Percentiles rank a stretch among this genome's conserved stretches.
Conservation (phyloP, 2,797 vertebrate species). For the Nyctibius grandis region DNA sequence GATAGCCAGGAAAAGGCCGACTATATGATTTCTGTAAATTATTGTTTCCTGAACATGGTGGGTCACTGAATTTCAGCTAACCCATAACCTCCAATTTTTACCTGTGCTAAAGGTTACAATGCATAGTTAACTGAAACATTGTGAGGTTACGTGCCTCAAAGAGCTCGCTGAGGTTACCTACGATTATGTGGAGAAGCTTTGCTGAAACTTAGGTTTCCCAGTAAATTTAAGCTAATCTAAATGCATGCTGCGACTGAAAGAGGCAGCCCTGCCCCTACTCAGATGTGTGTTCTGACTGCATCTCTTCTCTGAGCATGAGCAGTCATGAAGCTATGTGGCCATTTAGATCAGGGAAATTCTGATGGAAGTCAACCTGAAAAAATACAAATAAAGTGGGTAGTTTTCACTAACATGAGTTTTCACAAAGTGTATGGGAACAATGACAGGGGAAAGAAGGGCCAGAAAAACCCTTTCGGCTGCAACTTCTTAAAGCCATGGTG, state of each 20-base stretch:
- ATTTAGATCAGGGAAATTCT: background rate
- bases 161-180: background rate
- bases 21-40: background rate
- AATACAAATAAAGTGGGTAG: background rate
- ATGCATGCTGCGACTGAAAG: accelerated
- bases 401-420: background rate
- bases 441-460: background rate
- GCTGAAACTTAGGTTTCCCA: background rate
- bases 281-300: background rate
- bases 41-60: background rate
- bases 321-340: background rate
- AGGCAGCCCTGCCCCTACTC: background rate
- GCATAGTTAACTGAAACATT: background rate
- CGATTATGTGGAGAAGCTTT: background rate
- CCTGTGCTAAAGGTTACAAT: background rate
- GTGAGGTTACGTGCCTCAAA: accelerated
- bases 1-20: background rate
- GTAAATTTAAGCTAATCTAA: background rate
- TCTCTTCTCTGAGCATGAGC: background rate
- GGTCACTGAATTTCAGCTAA: background rate
- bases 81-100: background rate
- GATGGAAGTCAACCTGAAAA: conserved; percentile 14
- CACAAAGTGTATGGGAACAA: background rate
- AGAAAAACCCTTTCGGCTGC: background rate
- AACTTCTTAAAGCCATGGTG: background rate